phyloP scores from a whole-genome alignment of 2,113 vertebrate genomes.

The Petrocephalus microphthalmus region DNA sequence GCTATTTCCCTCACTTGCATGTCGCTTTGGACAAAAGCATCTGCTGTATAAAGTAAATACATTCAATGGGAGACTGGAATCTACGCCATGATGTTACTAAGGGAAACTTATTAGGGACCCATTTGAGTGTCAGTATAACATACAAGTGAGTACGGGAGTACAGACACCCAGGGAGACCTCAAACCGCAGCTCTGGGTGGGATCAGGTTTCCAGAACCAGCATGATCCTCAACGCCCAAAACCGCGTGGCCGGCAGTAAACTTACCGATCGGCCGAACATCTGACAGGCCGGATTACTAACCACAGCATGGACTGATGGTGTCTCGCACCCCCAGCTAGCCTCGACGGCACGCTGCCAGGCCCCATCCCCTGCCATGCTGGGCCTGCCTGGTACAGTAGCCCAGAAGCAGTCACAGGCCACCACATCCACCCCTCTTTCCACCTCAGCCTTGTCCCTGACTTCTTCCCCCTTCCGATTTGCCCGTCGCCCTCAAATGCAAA shows the following conservation, averaged over 20 bases:
- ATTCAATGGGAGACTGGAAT: not conserved
- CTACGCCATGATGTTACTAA: not conserved
- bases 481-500: conserved; percentile 12
- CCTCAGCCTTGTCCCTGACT: conserved; percentile 19
- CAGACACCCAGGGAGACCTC: not conserved
- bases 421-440: conserved; percentile 16
- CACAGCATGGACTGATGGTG: not conserved
- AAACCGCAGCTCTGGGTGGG: not conserved
- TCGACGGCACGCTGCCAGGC: not conserved
- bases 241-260: not conserved
- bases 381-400: not conserved
- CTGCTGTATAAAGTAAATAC: not conserved
- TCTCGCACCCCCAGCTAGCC: not conserved
- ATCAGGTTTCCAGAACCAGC: not conserved
- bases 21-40: not conserved
- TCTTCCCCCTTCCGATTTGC: not conserved
- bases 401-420: not conserved
- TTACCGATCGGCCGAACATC: not conserved
- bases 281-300: not conserved
- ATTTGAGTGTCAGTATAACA: not conserved
- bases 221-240: not conserved
- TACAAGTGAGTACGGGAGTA: not conserved
- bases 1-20: not conserved
- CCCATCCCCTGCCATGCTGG: not conserved
- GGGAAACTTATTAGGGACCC: not conserved